These are phyloP conservation scores for Dendroctonus ponderosae DNA, from an alignment of 1,140 invertebrate genomes.

Conservation along the genomic window DNA sequence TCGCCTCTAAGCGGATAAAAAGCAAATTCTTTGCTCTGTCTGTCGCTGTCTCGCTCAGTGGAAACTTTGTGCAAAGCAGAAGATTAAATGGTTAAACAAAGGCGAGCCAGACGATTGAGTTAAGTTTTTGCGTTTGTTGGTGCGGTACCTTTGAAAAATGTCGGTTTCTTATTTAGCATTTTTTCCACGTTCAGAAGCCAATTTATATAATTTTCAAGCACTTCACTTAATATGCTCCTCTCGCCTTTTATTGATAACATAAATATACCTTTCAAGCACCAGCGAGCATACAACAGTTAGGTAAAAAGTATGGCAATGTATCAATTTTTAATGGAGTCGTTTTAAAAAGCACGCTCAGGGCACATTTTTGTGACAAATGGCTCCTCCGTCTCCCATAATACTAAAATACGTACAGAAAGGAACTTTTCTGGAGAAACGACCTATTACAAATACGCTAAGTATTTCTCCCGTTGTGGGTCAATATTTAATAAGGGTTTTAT, in stretches of 20 bases:
- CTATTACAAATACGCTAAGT: slow-evolving; percentile 27
- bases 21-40: too few relatives aligned
- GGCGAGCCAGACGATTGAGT: not conserved
- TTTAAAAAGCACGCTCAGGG: slow-evolving; percentile 8
- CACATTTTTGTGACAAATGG: slow-evolving; percentile 20
- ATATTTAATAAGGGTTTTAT: slow-evolving; percentile 19
- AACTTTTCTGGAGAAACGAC: slow-evolving; percentile 1
- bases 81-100: slow-evolving; percentile 8
- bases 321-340: slow-evolving; percentile 21
- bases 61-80: too few relatives aligned
- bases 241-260: not conserved
- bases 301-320: slow-evolving; percentile 4
- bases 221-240: too few relatives aligned
- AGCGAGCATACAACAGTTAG: not conserved
- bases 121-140: not conserved
- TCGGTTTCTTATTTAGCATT: not conserved
- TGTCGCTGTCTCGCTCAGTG: too few relatives aligned
- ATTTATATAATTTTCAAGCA: not conserved
- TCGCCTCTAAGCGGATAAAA: too few relatives aligned
- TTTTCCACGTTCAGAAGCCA: not conserved
- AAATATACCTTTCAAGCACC: slow-evolving; percentile 2
- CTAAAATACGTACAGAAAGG: slow-evolving; percentile 17
- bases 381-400: slow-evolving; percentile 21
- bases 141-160: not conserved
- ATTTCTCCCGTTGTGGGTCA: slow-evolving; percentile 5